Percentiles rank a stretch among this genome's conserved stretches.
Evolutionary conservation across 2,113 vertebrate genomes (phyloP).

Genomic region (Prunella fulvescens): DNA sequence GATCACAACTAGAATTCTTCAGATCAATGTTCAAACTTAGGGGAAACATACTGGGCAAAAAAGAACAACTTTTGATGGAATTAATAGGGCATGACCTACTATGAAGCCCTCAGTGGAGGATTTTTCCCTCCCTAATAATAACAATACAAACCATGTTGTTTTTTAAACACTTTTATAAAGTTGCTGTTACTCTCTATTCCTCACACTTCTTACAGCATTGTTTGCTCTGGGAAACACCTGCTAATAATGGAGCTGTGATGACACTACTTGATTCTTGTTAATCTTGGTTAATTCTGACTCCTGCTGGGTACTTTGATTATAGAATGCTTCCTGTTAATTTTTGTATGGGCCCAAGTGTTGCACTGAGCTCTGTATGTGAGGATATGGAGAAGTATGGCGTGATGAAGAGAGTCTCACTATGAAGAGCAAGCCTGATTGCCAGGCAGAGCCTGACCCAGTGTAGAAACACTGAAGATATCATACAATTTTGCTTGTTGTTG

Average conservation of each 20-base stretch:
- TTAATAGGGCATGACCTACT: background rate
- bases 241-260: slow-evolving; percentile 12
- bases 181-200: background rate
- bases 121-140: background rate
- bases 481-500: background rate
- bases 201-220: background rate
- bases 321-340: background rate
- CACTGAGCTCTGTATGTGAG: background rate
- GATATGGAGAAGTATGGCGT: background rate
- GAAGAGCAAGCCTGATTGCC: background rate
- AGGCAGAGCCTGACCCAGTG: background rate
- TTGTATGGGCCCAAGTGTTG: background rate
- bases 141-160: background rate
- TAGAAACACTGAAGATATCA: background rate
- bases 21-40: background rate
- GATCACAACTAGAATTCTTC: background rate
- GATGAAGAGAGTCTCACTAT: background rate
- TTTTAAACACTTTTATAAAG: background rate
- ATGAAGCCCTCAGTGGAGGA: background rate
- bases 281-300: background rate
- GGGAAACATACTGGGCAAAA: background rate
- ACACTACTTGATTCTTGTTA: background rate
- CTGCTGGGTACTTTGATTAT: background rate
- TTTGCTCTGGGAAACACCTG: slow-evolving; percentile 28
- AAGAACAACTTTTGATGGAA: background rate